phyloP scores from a whole-genome alignment of 2,888 invertebrate species.

The Dolichopus griseipennis region DNA sequence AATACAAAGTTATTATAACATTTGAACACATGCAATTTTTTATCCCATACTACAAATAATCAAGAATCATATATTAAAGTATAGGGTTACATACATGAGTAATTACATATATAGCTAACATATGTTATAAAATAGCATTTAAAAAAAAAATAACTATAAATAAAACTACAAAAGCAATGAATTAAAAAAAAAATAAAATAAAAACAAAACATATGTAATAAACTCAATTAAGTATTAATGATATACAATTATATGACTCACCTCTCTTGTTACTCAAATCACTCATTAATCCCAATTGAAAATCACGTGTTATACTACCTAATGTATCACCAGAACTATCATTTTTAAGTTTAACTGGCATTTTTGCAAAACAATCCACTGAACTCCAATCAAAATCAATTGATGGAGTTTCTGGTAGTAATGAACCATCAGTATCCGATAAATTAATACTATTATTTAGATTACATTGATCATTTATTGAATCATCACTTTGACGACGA shows the following conservation, averaged over 20 bases:
- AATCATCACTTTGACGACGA: constrained; percentile 9
- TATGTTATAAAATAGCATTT: too few species aligned
- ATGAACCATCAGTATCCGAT: constrained; percentile 7
- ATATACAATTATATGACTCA: neutral
- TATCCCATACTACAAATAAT: too few species aligned
- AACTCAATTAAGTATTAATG: too few species aligned
- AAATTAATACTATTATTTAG: constrained; percentile 2
- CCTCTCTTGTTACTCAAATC: neutral
- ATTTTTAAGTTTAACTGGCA: neutral
- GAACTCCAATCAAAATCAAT: constrained; percentile 10
- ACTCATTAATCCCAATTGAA: neutral
- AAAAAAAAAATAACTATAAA: too few species aligned
- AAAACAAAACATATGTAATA: too few species aligned
- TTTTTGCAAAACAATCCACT: neutral
- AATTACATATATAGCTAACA: too few species aligned
- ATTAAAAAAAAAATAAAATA: too few species aligned
- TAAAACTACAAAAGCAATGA: too few species aligned
- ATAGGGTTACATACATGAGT: too few species aligned
- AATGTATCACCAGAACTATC: neutral
- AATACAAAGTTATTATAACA: too few species aligned
- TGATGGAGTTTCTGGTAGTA: neutral
- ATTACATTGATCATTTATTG: neutral
- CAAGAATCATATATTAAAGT: too few species aligned
- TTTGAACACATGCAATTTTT: too few species aligned
- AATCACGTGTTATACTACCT: neutral